Evolutionary conservation across 37 sponge, comb jelly and placozoan species (phyloP).

Genomic region (Beroe ovata): DNA sequence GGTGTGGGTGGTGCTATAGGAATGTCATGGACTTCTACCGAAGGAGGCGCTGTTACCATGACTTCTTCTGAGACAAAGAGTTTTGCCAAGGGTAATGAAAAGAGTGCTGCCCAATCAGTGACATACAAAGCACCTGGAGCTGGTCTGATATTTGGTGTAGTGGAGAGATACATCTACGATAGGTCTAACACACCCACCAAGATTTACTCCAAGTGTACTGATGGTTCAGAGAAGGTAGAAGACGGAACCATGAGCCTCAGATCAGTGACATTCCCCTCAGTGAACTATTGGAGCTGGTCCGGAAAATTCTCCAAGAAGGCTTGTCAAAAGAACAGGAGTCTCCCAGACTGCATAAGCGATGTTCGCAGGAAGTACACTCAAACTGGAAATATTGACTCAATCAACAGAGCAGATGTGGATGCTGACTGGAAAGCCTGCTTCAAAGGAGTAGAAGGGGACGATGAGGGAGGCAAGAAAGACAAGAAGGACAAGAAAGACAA

Average conservation of each 20-base stretch:
- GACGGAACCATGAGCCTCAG: neutral
- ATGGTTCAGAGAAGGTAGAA: neutral
- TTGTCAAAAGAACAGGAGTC: neutral
- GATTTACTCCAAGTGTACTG: neutral
- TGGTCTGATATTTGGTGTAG: neutral
- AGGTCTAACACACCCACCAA: neutral
- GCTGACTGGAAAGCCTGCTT: no score
- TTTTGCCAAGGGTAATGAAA: neutral
- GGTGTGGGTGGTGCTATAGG: neutral
- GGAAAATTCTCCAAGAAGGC: neutral
- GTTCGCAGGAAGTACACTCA: neutral
- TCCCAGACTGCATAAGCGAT: neutral
- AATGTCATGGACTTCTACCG: neutral
- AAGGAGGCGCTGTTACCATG: neutral
- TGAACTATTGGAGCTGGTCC: neutral
- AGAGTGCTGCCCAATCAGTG: neutral
- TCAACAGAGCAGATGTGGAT: no score
- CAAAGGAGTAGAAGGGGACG: no score
- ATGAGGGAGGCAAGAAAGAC: no score
- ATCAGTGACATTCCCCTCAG: neutral
- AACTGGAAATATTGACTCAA: no score
- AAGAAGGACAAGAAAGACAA: no score
- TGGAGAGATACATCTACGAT: neutral
- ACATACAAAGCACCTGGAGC: neutral
- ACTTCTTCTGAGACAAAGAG: neutral